Evolutionary conservation across 2,888 invertebrate species (phyloP).

Genomic region (Acanthosepion pharaonis): DNA sequence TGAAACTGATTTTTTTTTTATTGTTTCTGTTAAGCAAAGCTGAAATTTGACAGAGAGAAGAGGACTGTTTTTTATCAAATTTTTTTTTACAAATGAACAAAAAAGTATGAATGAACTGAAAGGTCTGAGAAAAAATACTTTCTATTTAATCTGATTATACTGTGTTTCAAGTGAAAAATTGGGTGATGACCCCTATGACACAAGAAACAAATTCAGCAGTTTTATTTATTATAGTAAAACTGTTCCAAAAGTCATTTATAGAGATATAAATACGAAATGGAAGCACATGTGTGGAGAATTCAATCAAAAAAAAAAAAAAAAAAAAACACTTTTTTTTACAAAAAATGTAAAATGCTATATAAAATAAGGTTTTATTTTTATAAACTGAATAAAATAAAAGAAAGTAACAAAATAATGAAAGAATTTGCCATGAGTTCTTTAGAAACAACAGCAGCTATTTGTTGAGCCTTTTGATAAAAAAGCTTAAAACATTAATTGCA

Average conservation of each 20-base stretch:
- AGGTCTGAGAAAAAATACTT: not conserved
- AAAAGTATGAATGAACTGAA: constrained; percentile 22
- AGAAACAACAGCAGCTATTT: constrained; percentile 33
- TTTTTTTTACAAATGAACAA: constrained; percentile 9
- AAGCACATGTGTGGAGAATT: constrained; percentile 22
- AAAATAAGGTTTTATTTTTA: constrained; percentile 33
- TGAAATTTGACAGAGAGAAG: constrained; percentile 34
- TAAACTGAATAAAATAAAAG: constrained; percentile 33
- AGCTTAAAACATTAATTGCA: constrained; percentile 33
- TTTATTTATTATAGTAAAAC: not conserved
- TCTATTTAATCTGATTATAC: not conserved
- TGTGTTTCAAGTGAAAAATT: constrained; percentile 20
- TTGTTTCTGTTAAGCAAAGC: not conserved
- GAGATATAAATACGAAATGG: constrained; percentile 22
- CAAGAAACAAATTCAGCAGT: constrained; percentile 22
- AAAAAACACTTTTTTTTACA: not conserved
- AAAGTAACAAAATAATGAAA: constrained; percentile 33
- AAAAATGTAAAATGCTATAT: constrained; percentile 14
- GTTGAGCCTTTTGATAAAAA: constrained; percentile 33
- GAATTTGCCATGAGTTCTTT: constrained; percentile 14
- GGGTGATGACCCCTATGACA: not conserved
- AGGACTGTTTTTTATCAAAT: not conserved
- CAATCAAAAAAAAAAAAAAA: not conserved
- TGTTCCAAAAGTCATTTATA: constrained; percentile 33
- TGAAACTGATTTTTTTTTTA: not conserved